These are phyloP conservation scores for Corynorhinus townsendii DNA, from an alignment of 2,113 vertebrate genomes.

Conservation along the genomic window DNA sequence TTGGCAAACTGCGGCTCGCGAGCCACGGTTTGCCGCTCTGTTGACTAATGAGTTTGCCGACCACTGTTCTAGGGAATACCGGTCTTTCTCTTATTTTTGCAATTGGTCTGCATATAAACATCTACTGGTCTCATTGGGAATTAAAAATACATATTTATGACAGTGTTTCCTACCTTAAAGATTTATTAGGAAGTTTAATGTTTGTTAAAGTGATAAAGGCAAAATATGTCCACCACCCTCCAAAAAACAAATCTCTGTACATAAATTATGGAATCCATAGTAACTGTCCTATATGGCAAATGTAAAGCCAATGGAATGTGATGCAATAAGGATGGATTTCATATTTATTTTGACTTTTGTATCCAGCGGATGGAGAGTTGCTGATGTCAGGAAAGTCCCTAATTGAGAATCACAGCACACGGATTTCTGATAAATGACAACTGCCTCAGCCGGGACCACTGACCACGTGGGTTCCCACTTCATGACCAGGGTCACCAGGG, in stretches of 20 bases:
- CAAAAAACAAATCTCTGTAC: not conserved
- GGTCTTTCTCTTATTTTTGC: constrained; percentile 41
- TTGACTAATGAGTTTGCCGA: no score
- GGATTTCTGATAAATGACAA: constrained; percentile 79
- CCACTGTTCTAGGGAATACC: not conserved
- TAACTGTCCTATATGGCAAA: not conserved
- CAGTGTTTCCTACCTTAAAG: constrained; percentile 1
- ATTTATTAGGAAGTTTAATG: constrained; percentile 38
- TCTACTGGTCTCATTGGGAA: not conserved
- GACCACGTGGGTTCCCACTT: constrained; percentile 76
- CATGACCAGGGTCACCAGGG: constrained; percentile 79
- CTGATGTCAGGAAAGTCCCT: not conserved
- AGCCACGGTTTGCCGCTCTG: no score
- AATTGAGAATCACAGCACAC: constrained; percentile 72
- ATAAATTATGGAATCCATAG: constrained; percentile 36
- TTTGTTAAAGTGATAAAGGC: constrained; percentile 13
- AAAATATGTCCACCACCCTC: not conserved
- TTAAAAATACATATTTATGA: constrained; percentile 39
- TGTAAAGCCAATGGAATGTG: not conserved
- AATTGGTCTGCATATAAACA: not conserved
- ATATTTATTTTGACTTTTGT: constrained; percentile 72
- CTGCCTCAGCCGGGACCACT: constrained; percentile 67
- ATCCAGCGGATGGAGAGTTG: not conserved
- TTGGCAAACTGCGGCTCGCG: no score
- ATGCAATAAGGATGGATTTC: constrained; percentile 43